Percentiles rank a stretch among this genome's conserved stretches.
These are phyloP conservation scores for Barbus barbus DNA, from an alignment of 2,113 vertebrate genomes.

Conservation along the genomic window DNA sequence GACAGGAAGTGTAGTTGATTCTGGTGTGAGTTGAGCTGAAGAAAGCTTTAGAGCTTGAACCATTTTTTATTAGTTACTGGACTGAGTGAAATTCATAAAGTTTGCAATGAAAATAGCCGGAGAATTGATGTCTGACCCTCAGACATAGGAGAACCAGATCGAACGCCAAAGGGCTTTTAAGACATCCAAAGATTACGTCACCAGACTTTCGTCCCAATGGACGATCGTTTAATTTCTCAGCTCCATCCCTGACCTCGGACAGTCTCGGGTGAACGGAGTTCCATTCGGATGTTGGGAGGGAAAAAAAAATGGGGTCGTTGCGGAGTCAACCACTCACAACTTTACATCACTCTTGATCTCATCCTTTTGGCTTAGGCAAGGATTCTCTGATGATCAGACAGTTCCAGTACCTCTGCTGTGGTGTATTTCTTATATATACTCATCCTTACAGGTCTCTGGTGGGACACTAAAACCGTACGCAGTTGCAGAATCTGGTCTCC, in stretches of 20 bases:
- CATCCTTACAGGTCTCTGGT: slow-evolving; percentile 34
- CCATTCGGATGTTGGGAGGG: not conserved
- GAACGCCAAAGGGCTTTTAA: slow-evolving; percentile 56
- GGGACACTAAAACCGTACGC: slow-evolving; percentile 10
- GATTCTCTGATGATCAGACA: slow-evolving; percentile 12
- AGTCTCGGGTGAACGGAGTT: slow-evolving; percentile 21
- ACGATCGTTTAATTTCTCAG: slow-evolving; percentile 51
- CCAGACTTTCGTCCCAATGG: slow-evolving; percentile 54
- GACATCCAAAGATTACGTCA: slow-evolving; percentile 69
- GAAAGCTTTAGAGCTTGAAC: slow-evolving; percentile 36
- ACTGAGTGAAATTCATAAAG: slow-evolving; percentile 40
- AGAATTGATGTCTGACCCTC: slow-evolving; percentile 42
- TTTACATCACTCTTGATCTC: slow-evolving; percentile 45
- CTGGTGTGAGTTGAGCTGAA: not conserved
- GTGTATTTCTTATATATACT: not conserved
- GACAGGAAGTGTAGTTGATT: slow-evolving; percentile 21
- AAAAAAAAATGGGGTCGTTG: slow-evolving; percentile 16
- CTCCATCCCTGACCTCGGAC: not conserved
- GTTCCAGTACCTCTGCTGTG: not conserved
- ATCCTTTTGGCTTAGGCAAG: not conserved
- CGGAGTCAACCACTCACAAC: slow-evolving; percentile 12
- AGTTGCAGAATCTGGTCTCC: slow-evolving; percentile 47
- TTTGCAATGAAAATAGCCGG: slow-evolving; percentile 54
- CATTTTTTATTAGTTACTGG: slow-evolving; percentile 43
- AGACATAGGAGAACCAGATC: slow-evolving; percentile 48